A percentile compares a stretch with the other conserved stretches of the same genome.
phyloP scores from a whole-genome alignment of 2,113 vertebrate species.

The Campylomormyrus numenius region DNA sequence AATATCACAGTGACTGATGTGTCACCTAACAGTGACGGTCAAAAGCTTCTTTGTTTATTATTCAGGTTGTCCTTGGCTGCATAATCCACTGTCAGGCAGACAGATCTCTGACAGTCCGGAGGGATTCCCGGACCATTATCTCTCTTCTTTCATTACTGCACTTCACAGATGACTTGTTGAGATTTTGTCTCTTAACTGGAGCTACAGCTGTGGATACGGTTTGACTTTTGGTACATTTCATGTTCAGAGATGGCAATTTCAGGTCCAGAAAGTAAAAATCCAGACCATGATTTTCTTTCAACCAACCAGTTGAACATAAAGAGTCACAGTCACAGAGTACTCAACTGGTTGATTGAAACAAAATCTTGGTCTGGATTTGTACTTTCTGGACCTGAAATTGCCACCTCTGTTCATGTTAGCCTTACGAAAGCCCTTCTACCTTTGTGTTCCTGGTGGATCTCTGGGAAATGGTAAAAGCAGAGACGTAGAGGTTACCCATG shows the following conservation, averaged over 20 bases:
- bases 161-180: not conserved
- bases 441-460: not conserved
- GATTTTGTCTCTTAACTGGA: not conserved
- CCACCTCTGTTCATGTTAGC: not conserved
- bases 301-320: too few species aligned
- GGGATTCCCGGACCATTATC: not conserved
- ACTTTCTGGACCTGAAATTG: too few species aligned
- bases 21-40: not conserved
- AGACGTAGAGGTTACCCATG: not conserved
- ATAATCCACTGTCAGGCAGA: not conserved
- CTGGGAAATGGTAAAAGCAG: not conserved
- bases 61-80: conserved; percentile 3
- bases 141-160: not conserved
- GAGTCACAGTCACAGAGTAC: too few species aligned
- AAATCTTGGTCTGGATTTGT: too few species aligned
- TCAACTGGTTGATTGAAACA: too few species aligned
- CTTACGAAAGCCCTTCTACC: not conserved
- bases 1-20: not conserved
- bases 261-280: too few species aligned
- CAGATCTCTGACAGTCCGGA: not conserved
- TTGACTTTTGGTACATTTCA: not conserved
- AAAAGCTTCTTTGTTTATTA: conserved; percentile 2
- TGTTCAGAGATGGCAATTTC: not conserved
- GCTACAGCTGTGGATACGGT: not conserved
- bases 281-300: too few species aligned